Evolutionary conservation across 2,888 invertebrate species (phyloP).

Genomic region (Oxytorus armatus): DNA sequence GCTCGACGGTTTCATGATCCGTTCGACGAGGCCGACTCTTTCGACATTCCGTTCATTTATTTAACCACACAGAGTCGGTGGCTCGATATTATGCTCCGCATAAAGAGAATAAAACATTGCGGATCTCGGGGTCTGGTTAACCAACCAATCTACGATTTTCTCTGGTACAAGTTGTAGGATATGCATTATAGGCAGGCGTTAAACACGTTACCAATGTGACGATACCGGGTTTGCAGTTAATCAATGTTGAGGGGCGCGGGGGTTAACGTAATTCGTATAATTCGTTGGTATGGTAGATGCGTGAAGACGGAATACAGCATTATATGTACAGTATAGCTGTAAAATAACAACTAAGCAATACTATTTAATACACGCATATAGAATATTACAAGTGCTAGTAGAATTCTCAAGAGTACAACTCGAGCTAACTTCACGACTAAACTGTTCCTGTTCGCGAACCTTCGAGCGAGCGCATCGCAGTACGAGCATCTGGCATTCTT

Average conservation of each 20-base stretch:
- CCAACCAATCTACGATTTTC: constrained; percentile 47
- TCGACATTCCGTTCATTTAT: constrained; percentile 44
- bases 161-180: constrained; percentile 5
- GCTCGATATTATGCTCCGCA: constrained; percentile 25
- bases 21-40: constrained; percentile 3
- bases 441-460: constrained; percentile 49
- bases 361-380: not conserved
- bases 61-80: constrained; percentile 32
- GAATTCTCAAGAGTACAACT: constrained; percentile 32
- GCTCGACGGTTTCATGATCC: constrained; percentile 16
- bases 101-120: constrained; percentile 1
- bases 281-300: not conserved
- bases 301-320: no score
- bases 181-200: constrained; percentile 16
- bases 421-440: constrained; percentile 42
- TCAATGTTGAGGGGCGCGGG: constrained; percentile 34
- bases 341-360: constrained; percentile 11
- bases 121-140: constrained; percentile 26
- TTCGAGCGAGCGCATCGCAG: constrained; percentile 8
- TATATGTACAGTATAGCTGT: not conserved
- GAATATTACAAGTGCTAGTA: not conserved
- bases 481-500: constrained; percentile 52
- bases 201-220: constrained; percentile 54
- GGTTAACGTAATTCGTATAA: constrained; percentile 43
- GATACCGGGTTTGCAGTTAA: constrained; percentile 56